Conservation (phyloP, 2,888 invertebrate genomes). For the Harmothoe impar region DNA sequence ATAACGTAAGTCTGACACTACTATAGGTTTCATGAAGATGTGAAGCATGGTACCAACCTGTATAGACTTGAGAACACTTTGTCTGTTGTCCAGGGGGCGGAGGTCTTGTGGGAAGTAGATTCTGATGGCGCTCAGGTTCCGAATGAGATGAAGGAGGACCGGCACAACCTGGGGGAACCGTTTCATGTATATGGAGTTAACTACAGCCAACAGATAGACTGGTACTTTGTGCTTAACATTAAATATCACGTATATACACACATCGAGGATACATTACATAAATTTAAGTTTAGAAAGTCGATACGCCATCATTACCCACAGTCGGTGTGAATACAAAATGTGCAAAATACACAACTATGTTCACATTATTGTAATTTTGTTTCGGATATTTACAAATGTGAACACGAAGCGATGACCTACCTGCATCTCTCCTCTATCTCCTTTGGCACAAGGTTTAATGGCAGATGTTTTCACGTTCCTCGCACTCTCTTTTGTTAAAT, state of each 20-base stretch:
- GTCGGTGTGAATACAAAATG: too few relatives aligned
- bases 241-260: too few relatives aligned
- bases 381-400: not conserved
- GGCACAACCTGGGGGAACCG: conserved; percentile 83
- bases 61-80: conserved; percentile 88
- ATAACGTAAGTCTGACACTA: too few relatives aligned
- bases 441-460: conserved; percentile 85
- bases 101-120: conserved; percentile 96
- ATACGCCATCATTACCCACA: too few relatives aligned
- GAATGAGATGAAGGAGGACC: conserved; percentile 71
- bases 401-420: conserved; percentile 79
- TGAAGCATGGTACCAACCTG: conserved; percentile 73
- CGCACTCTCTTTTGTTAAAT: conserved; percentile 88
- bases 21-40: too few relatives aligned
- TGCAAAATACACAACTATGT: too few relatives aligned
- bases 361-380: too few relatives aligned
- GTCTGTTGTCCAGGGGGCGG: conserved; percentile 91
- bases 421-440: conserved; percentile 91
- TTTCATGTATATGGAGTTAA: too few relatives aligned
- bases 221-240: not conserved
- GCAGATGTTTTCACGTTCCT: conserved; percentile 80
- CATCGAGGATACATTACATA: too few relatives aligned
- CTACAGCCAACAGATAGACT: not conserved
- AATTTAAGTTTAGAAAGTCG: too few relatives aligned
- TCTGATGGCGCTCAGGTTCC: conserved; percentile 58